A percentile compares a stretch with the other conserved stretches of the same genome.
Conservation (phyloP, 2,797 vertebrate genomes). For the Oreortyx pictus region DNA sequence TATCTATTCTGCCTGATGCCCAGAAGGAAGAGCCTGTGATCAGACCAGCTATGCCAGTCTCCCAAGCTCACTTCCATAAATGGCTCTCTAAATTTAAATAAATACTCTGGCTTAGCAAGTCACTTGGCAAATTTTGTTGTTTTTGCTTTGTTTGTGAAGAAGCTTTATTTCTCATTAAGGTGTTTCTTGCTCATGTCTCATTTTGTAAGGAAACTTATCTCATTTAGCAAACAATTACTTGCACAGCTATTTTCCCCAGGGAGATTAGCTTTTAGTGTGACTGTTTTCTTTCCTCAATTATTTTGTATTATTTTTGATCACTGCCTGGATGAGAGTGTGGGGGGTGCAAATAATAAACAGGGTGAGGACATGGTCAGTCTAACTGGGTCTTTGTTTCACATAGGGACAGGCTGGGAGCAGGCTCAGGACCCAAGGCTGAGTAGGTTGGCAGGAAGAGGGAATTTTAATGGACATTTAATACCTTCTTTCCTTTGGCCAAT, state of each 20-base stretch:
- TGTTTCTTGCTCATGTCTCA: not conserved
- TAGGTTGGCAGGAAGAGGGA: constrained; percentile 48
- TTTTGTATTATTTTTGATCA: constrained; percentile 48
- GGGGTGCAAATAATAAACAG: not conserved
- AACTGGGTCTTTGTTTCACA: constrained; percentile 37
- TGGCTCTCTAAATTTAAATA: not conserved
- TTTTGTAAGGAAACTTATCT: constrained; percentile 21
- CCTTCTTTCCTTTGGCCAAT: constrained; percentile 40
- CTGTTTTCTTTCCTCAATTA: constrained; percentile 31
- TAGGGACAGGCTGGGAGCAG: not conserved
- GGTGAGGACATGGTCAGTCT: not conserved
- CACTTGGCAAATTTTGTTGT: not conserved
- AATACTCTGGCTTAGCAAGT: not conserved
- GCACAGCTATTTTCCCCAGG: not conserved
- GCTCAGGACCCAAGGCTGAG: constrained; percentile 28
- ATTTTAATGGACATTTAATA: constrained; percentile 71
- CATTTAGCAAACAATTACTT: constrained; percentile 52
- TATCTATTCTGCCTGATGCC: not conserved
- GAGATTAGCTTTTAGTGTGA: constrained; percentile 20
- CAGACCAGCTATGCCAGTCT: not conserved
- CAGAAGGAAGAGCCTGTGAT: not conserved
- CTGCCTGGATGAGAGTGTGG: not conserved
- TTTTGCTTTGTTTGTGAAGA: constrained; percentile 29
- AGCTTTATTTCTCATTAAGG: constrained; percentile 23
- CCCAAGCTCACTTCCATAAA: not conserved